Evolutionary conservation across 2,113 vertebrate species (phyloP).

Genomic region (Odocoileus hemionus): DNA sequence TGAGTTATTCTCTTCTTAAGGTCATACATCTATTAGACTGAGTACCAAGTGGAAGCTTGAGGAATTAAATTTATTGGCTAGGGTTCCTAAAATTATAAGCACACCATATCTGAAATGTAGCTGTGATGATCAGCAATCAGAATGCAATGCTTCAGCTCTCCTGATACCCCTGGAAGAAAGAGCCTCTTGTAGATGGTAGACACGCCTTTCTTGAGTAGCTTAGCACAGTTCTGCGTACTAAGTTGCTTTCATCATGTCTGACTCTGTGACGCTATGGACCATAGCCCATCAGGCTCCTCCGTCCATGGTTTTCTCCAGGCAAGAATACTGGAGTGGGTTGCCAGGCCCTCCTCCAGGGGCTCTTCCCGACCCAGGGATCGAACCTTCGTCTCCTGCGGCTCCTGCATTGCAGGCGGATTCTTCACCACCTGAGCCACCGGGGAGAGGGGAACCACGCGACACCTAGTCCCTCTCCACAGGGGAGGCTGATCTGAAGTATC

Average conservation of each 20-base stretch:
- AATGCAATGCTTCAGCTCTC: background rate
- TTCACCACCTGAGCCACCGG: background rate
- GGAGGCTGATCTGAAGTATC: background rate
- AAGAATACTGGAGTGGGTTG: background rate
- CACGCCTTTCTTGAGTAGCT: background rate
- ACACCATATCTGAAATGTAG: background rate
- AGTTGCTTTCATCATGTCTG: background rate
- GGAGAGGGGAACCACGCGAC: background rate
- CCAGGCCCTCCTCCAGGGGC: background rate
- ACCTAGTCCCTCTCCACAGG: background rate
- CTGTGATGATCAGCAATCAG: background rate
- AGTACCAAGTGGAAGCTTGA: background rate
- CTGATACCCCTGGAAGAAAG: background rate
- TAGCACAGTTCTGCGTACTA: too few relatives aligned
- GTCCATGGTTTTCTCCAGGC: background rate
- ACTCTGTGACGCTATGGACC: accelerated
- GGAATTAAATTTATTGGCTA: background rate
- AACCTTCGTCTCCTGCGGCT: background rate
- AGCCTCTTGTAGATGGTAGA: background rate
- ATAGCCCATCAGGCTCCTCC: background rate
- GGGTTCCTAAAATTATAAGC: background rate
- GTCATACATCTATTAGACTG: background rate
- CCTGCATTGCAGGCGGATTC: background rate
- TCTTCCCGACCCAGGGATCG: background rate
- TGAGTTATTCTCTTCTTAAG: background rate